Evolutionary conservation across 2,888 invertebrate genomes (phyloP).

Genomic region (Caenorhabditis angaria): DNA sequence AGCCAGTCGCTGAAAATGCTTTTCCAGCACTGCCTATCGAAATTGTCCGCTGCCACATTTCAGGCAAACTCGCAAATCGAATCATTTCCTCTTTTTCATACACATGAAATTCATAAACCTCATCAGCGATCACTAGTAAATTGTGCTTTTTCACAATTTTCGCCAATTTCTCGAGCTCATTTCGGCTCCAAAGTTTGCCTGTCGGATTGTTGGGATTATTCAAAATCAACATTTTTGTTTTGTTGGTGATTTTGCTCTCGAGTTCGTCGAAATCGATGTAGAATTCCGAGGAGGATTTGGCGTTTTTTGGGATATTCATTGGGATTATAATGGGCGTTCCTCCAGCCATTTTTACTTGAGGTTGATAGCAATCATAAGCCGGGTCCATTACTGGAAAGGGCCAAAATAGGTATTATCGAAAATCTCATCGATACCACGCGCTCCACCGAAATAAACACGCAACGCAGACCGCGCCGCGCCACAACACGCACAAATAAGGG

Average conservation of each 20-base stretch:
- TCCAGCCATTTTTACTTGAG: constrained; percentile 88
- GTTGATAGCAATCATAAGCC: constrained; percentile 96
- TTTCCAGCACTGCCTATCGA: constrained; percentile 97
- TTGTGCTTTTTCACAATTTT: constrained; percentile 90
- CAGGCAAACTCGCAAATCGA: constrained; percentile 90
- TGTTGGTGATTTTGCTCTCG: constrained; percentile 82
- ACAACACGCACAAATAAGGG: no score
- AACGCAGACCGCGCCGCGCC: no score
- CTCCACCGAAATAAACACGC: no score
- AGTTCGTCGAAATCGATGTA: constrained; percentile 85
- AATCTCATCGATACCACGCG: no score
- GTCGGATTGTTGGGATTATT: constrained; percentile 98
- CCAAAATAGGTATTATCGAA: no score
- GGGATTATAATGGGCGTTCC: constrained; percentile 88
- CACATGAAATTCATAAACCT: constrained; percentile 97
- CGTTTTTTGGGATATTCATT: constrained; percentile 77
- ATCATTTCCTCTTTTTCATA: constrained; percentile 84
- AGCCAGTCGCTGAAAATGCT: constrained; percentile 95
- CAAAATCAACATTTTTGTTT: constrained; percentile 91
- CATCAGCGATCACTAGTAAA: constrained; percentile 90
- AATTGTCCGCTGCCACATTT: constrained; percentile 97
- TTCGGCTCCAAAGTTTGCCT: constrained; percentile 80
- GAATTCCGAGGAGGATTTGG: constrained; percentile 79
- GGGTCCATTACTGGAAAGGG: constrained; percentile 86
- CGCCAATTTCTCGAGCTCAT: constrained; percentile 79